Conservation (phyloP, 2,888 invertebrate species). For the Digitonthophagus gazella region DNA sequence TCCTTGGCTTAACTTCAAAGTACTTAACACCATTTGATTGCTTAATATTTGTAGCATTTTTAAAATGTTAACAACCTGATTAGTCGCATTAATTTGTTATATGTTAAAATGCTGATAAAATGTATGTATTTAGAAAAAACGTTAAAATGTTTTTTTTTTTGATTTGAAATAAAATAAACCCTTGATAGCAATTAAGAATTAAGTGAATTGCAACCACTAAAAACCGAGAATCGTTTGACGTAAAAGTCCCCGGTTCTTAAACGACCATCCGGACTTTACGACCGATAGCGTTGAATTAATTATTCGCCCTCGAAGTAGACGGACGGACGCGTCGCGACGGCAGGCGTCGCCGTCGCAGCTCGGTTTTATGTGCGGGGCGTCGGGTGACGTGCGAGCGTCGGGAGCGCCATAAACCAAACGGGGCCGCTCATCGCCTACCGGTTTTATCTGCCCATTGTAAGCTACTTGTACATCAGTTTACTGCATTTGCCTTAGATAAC, state of each 20-base stretch:
- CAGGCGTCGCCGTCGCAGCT: background rate
- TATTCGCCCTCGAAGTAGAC: constrained; percentile 2
- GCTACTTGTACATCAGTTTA: constrained; percentile 43
- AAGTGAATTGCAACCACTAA: background rate
- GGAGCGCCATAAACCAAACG: background rate
- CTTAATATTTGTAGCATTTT: too few species aligned
- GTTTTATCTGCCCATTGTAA: constrained; percentile 44
- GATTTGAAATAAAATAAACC: too few species aligned
- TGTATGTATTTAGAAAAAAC: too few species aligned
- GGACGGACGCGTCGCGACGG: background rate
- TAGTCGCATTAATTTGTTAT: too few species aligned
- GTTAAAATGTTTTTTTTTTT: too few species aligned
- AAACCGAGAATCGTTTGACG: background rate
- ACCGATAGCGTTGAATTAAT: constrained; percentile 12
- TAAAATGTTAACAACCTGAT: too few species aligned
- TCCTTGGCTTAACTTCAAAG: too few species aligned
- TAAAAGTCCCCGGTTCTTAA: background rate
- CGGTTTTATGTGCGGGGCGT: background rate
- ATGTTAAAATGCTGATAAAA: too few species aligned
- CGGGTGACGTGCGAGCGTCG: constrained; percentile 4
- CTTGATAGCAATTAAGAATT: background rate
- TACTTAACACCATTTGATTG: too few species aligned
- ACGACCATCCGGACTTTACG: background rate
- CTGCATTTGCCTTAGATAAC: constrained; percentile 48
- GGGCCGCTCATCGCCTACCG: constrained; percentile 25